These are phyloP conservation scores for Calyptomena viridis DNA, from an alignment of 2,113 vertebrate species.

Conservation along the genomic window DNA sequence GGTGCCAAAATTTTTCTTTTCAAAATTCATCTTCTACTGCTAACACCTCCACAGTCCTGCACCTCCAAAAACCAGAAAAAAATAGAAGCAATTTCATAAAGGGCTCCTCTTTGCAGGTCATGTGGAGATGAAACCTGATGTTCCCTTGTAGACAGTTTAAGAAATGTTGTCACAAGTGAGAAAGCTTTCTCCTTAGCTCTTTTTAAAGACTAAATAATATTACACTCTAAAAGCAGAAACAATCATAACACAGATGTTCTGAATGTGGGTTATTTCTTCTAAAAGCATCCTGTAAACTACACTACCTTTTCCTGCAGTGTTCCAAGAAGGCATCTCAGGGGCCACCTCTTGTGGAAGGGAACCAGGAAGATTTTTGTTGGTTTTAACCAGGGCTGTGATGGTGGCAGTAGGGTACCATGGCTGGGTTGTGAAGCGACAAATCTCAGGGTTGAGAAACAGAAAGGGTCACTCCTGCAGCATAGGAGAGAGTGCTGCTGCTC, in stretches of 20 bases:
- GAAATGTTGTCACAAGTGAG: neutral
- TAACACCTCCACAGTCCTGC: neutral
- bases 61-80: neutral
- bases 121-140: neutral
- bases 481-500: fast-evolving
- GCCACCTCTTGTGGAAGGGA: neutral
- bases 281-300: neutral
- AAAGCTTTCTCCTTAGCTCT: neutral
- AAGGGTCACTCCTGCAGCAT: fast-evolving
- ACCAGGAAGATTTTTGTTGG: neutral
- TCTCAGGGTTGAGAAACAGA: fast-evolving
- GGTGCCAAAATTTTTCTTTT: neutral
- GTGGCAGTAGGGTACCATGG: fast-evolving
- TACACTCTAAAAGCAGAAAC: neutral
- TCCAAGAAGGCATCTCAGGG: neutral
- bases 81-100: neutral
- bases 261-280: neutral
- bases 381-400: neutral
- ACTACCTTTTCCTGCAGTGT: neutral
- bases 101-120: neutral
- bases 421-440: neutral
- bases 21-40: neutral
- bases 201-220: neutral
- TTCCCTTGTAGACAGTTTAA: neutral
- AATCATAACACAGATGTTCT: neutral